These are phyloP conservation scores for Mylabris sibirica DNA, from an alignment of 2,888 invertebrate species.

Conservation along the genomic window DNA sequence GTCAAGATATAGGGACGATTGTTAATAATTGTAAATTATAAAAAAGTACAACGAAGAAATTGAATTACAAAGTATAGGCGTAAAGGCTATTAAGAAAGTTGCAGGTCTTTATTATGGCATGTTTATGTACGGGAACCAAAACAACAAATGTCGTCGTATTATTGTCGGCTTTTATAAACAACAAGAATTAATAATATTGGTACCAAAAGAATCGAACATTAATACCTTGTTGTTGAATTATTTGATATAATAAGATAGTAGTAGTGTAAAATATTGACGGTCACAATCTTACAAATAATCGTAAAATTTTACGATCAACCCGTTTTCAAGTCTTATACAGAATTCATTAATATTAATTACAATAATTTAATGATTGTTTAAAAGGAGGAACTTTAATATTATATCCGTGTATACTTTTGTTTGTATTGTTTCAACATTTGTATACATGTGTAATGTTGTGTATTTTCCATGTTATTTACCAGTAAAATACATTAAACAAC, in stretches of 20 bases:
- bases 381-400: background rate
- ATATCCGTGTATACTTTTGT: background rate
- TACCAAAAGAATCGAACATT: background rate
- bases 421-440: constrained; percentile 29
- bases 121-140: constrained; percentile 19
- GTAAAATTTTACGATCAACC: constrained; percentile 54
- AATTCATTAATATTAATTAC: constrained; percentile 44
- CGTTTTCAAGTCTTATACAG: constrained; percentile 43
- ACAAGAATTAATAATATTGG: background rate
- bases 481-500: constrained; percentile 28
- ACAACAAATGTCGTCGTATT: constrained; percentile 11
- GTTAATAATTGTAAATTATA: constrained; percentile 4
- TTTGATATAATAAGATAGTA: constrained; percentile 48
- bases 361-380: constrained; percentile 28
- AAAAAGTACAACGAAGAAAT: constrained; percentile 26
- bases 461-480: constrained; percentile 39
- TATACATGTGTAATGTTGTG: constrained; percentile 37
- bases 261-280: constrained; percentile 55
- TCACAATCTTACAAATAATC: constrained; percentile 47
- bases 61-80: constrained; percentile 38
- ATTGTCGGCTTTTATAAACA: constrained; percentile 4
- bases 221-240: constrained; percentile 23
- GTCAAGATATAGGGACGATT: constrained; percentile 9
- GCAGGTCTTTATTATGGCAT: constrained; percentile 48
- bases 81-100: constrained; percentile 42